A percentile compares a stretch with the other conserved stretches of the same genome.
Conservation (phyloP, 2,888 invertebrate species). For the Willowsia nigromaculata region DNA sequence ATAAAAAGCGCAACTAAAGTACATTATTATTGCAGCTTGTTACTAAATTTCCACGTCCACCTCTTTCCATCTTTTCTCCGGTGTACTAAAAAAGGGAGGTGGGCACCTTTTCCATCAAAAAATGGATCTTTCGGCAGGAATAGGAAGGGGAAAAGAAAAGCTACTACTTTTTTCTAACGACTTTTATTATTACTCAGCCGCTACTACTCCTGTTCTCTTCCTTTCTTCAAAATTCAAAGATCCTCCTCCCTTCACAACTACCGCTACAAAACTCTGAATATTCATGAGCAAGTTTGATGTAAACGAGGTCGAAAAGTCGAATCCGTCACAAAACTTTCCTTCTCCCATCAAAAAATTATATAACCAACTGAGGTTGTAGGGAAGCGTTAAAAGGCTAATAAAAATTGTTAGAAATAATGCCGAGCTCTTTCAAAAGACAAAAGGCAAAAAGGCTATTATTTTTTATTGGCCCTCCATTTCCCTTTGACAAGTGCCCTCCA, state of each 20-base stretch:
- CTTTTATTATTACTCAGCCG: neutral
- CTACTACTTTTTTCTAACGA: too few relatives aligned
- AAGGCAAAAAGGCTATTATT: conserved; percentile 33
- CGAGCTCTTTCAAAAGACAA: neutral
- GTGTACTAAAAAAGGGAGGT: conserved; percentile 24
- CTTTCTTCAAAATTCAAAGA: neutral
- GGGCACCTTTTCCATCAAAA: conserved; percentile 66
- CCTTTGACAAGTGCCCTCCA: conserved; percentile 8
- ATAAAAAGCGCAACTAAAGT: conserved; percentile 16
- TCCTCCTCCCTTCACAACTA: neutral
- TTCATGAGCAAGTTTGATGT: conserved; percentile 45
- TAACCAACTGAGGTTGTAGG: neutral
- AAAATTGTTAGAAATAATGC: too few relatives aligned
- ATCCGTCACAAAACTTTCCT: neutral
- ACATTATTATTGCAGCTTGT: too few relatives aligned
- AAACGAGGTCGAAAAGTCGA: conserved; percentile 30
- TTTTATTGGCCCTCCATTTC: neutral
- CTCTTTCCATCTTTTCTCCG: neutral
- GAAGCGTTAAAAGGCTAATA: conserved; percentile 62
- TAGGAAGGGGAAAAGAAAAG: too few relatives aligned
- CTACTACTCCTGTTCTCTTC: conserved; percentile 15
- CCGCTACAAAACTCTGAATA: conserved; percentile 46
- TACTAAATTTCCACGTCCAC: too few relatives aligned
- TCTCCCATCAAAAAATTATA: neutral
- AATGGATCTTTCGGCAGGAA: conserved; percentile 11